Evolutionary conservation across 2,113 vertebrate species (phyloP).

Genomic region (Amblyornis subalaris): DNA sequence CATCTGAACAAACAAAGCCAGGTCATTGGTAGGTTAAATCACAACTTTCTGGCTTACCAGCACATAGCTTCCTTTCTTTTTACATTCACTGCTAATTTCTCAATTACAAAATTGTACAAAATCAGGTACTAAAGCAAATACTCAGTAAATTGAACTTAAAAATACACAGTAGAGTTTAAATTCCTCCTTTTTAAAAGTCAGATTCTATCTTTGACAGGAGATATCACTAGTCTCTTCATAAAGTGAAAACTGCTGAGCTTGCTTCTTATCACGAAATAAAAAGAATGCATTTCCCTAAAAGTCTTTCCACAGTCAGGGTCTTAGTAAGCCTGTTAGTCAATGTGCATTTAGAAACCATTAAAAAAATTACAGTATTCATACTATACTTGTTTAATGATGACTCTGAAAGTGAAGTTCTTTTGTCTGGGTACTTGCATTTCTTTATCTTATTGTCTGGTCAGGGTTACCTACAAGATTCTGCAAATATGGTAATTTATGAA

Average conservation of each 20-base stretch:
- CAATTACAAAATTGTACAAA: conserved; percentile 34
- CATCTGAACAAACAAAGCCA: conserved; percentile 81
- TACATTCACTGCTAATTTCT: conserved; percentile 50
- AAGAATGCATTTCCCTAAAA: not conserved
- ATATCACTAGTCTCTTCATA: not conserved
- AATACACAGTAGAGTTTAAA: not conserved
- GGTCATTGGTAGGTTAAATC: conserved; percentile 81
- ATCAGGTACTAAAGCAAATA: conserved; percentile 1
- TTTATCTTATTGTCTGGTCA: not conserved
- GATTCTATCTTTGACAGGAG: not conserved
- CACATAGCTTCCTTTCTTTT: conserved; percentile 44
- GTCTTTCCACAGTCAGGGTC: not conserved
- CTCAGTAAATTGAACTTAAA: not conserved
- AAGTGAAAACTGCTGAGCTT: not conserved
- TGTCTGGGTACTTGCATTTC: not conserved
- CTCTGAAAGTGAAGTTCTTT: not conserved
- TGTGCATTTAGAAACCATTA: not conserved
- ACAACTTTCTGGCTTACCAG: conserved; percentile 57
- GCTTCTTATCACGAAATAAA: not conserved
- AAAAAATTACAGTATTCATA: not conserved
- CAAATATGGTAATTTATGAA: not conserved
- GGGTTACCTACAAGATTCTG: not conserved
- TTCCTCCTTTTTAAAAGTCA: not conserved
- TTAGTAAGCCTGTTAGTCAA: not conserved
- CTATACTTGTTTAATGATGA: not conserved